Conservation (phyloP, 2,113 vertebrate species). For the Hystrix cristata region DNA sequence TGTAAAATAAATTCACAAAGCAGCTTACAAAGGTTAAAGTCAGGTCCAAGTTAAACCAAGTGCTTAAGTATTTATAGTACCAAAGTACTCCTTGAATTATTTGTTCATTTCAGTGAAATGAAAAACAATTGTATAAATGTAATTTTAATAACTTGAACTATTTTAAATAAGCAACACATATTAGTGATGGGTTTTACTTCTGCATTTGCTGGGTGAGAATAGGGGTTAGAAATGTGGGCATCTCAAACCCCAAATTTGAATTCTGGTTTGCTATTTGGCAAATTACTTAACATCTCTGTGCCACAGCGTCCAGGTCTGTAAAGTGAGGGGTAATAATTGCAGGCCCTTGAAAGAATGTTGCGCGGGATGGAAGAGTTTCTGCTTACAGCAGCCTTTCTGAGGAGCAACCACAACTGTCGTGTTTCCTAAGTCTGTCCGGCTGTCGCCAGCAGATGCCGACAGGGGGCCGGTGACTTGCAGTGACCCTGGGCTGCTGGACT, state of each 20-base stretch:
- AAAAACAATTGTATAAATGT: neutral
- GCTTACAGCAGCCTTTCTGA: neutral
- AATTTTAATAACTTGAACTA: constrained; percentile 24
- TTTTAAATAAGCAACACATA: neutral
- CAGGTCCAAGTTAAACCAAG: neutral
- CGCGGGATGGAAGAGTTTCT: neutral
- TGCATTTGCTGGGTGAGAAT: neutral
- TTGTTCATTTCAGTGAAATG: neutral
- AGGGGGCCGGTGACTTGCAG: neutral
- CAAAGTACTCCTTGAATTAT: neutral
- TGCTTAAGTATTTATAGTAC: neutral
- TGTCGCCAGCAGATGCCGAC: neutral
- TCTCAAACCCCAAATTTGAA: neutral
- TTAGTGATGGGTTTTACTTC: neutral
- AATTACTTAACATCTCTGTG: neutral
- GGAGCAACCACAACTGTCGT: neutral
- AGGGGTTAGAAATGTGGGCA: neutral
- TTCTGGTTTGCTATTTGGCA: neutral
- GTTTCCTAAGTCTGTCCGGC: neutral
- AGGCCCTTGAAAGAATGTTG: neutral
- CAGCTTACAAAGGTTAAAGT: neutral
- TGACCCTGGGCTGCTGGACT: too few species aligned
- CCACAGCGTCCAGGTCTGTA: neutral
- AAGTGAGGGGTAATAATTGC: neutral
- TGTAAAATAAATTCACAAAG: neutral